phyloP scores from a whole-genome alignment of 2,113 vertebrate species.

The Salvelinus sp. region DNA sequence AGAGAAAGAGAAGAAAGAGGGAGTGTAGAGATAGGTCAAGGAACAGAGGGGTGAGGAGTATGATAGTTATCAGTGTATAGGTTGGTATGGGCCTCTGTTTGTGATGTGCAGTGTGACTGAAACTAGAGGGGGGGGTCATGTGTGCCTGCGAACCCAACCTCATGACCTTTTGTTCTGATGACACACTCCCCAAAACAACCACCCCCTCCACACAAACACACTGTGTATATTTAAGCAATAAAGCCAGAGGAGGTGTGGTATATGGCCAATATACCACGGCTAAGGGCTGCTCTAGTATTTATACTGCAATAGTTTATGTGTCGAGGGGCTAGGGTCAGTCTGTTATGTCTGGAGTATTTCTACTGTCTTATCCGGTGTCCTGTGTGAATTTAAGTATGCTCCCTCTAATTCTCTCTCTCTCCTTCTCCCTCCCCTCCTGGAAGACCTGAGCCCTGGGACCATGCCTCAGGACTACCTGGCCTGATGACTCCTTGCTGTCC shows the following conservation, averaged over 20 bases:
- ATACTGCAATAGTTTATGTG: too few species aligned
- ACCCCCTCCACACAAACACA: constrained; percentile 1
- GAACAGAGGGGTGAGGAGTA: background rate
- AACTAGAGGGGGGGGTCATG: constrained; percentile 46
- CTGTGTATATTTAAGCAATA: background rate
- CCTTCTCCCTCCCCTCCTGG: too few species aligned
- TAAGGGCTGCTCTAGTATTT: too few species aligned
- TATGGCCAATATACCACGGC: too few species aligned
- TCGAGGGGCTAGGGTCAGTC: too few species aligned
- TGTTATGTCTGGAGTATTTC: too few species aligned
- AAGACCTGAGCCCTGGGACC: too few species aligned
- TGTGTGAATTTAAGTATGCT: too few species aligned
- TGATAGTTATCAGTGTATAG: constrained; percentile 64
- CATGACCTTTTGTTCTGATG: constrained; percentile 45
- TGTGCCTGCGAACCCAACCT: constrained; percentile 57
- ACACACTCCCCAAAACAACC: constrained; percentile 1
- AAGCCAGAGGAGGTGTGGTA: background rate
- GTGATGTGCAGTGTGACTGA: constrained; percentile 44
- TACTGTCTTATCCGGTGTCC: too few species aligned
- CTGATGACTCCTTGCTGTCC: too few species aligned
- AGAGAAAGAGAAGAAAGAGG: background rate
- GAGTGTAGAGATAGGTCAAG: background rate
- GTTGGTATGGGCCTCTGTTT: constrained; percentile 42
- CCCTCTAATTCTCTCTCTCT: too few species aligned
- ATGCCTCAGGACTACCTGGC: too few species aligned